Evolutionary conservation across 2,113 vertebrate genomes (phyloP).

Genomic region (Bubo bubo): DNA sequence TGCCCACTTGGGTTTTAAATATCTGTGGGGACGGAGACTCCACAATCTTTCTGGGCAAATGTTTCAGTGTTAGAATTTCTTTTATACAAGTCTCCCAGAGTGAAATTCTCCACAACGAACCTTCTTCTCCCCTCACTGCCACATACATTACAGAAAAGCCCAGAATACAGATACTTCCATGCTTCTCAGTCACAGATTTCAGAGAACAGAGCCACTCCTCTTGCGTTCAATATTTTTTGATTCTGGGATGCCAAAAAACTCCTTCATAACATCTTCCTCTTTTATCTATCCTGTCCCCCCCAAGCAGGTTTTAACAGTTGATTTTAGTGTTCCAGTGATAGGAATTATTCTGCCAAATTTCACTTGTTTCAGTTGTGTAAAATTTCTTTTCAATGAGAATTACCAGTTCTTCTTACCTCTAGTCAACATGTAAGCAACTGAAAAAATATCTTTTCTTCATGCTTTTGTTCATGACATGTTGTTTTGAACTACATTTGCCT

Average conservation of each 20-base stretch:
- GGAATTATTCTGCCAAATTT: neutral
- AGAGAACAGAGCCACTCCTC: neutral
- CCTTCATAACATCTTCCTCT: neutral
- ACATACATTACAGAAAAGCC: neutral
- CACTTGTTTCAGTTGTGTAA: neutral
- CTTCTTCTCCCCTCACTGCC: neutral
- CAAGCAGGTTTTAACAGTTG: neutral
- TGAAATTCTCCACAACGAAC: neutral
- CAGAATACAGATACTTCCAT: neutral
- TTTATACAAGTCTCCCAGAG: neutral
- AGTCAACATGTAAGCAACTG: neutral
- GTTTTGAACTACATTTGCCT: neutral
- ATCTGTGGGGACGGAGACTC: neutral
- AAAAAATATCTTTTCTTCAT: neutral
- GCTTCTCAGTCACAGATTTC: neutral
- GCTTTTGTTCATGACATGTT: neutral
- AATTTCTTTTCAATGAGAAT: neutral
- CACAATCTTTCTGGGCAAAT: neutral
- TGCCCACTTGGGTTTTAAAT: neutral
- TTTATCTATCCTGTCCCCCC: neutral
- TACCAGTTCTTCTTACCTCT: neutral
- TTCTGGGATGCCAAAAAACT: neutral
- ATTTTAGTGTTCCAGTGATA: neutral
- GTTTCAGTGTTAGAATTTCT: neutral
- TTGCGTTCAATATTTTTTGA: neutral